Percentiles rank a stretch among this genome's conserved stretches.
Evolutionary conservation across 2,888 invertebrate genomes (phyloP).

Genomic region (Desoria tigrina): DNA sequence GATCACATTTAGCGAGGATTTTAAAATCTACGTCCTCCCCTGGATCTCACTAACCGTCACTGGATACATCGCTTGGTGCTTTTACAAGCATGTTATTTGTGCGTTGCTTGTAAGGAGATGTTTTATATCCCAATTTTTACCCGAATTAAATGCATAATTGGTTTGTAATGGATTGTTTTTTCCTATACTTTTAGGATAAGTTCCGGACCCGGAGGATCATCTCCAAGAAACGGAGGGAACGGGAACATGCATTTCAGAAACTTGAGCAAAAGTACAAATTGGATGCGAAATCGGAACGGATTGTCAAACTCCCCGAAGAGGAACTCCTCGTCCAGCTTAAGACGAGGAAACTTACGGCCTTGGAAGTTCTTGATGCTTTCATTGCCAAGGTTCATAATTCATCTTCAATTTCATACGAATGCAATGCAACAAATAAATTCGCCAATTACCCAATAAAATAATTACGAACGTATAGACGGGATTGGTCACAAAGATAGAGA

Average conservation of each 20-base stretch:
- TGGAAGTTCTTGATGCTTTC: constrained; percentile 46
- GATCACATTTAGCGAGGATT: constrained; percentile 31
- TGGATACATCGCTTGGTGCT: constrained; percentile 27
- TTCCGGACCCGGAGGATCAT: constrained; percentile 30
- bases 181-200: constrained; percentile 32
- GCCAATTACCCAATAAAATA: no score
- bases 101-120: constrained; percentile 35
- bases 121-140: no score
- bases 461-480: no score
- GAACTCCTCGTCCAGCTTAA: constrained; percentile 41
- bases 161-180: no score
- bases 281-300: constrained; percentile 26
- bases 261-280: constrained; percentile 25
- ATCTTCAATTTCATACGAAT: no score
- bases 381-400: constrained; percentile 38
- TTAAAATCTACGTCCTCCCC: constrained; percentile 34
- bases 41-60: constrained; percentile 39
- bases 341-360: constrained; percentile 33
- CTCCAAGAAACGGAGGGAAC: constrained; percentile 38
- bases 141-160: no score
- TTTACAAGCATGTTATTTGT: constrained; percentile 39
- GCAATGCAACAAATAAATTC: no score
- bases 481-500: no score
- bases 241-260: constrained; percentile 36
- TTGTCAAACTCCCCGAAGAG: constrained; percentile 27